Percentiles rank a stretch among this genome's conserved stretches.
phyloP scores from a whole-genome alignment of 1,140 invertebrate species.

The Caenorhabditis elegans region WBcel235 BX284604.4:4997001-4997500 shows the following conservation, averaged over 20 bases:
- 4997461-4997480: background rate
- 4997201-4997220: background rate
- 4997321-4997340: background rate
- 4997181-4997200: background rate
- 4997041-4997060: too few relatives aligned
- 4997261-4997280: background rate
- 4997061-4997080: too few relatives aligned
- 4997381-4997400: background rate
- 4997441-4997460: background rate
- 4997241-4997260: constrained; percentile 3
- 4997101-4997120: too few relatives aligned
- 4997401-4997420: too few relatives aligned
- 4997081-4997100: too few relatives aligned
- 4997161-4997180: background rate
- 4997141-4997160: too few relatives aligned
- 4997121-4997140: too few relatives aligned
- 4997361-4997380: too few relatives aligned
- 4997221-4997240: background rate
- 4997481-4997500: background rate
- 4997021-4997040: too few relatives aligned
- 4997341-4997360: background rate
- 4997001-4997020: too few relatives aligned
- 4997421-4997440: constrained; percentile 6
- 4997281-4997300: background rate
- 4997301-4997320: constrained; percentile 9